A percentile compares a stretch with the other conserved stretches of the same genome.
Conservation (phyloP, 2,113 vertebrate species). For the Paralichthys olivaceus region DNA sequence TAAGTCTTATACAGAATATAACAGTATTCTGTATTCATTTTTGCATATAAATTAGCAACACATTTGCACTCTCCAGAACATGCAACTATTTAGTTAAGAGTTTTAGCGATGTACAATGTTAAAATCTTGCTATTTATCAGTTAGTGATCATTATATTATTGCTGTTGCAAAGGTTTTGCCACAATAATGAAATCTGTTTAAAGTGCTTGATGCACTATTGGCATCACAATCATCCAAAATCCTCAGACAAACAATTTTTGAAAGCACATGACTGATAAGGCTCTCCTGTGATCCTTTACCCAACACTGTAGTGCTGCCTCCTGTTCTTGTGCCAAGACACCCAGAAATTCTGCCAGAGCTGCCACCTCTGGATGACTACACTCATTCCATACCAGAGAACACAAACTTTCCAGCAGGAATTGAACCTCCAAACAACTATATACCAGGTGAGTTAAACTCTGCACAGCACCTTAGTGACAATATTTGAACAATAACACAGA, state of each 20-base stretch:
- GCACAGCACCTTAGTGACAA: neutral
- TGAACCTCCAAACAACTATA: conserved; percentile 98
- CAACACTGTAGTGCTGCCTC: conserved; percentile 89
- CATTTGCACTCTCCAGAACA: too few species aligned
- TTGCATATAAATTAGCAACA: too few species aligned
- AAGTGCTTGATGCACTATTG: too few species aligned
- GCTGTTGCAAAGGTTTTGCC: neutral
- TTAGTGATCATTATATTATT: conserved; percentile 1
- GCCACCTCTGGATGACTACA: conserved; percentile 95
- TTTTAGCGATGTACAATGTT: neutral
- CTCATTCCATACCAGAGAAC: conserved; percentile 99
- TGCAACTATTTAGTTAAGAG: neutral
- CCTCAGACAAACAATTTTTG: neutral
- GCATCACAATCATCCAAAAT: neutral
- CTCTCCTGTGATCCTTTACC: conserved; percentile 22
- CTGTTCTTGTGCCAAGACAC: conserved; percentile 95
- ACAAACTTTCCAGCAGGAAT: conserved; percentile 98
- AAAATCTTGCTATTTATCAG: neutral
- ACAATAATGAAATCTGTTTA: neutral
- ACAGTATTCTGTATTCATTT: too few species aligned
- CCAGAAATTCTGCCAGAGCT: conserved; percentile 96
- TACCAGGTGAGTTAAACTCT: conserved; percentile 88
- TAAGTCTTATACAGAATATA: too few species aligned
- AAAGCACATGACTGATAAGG: neutral
- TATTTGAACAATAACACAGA: neutral